phyloP scores from a whole-genome alignment of 2,888 invertebrate species.

The Synergus japonicus region DNA sequence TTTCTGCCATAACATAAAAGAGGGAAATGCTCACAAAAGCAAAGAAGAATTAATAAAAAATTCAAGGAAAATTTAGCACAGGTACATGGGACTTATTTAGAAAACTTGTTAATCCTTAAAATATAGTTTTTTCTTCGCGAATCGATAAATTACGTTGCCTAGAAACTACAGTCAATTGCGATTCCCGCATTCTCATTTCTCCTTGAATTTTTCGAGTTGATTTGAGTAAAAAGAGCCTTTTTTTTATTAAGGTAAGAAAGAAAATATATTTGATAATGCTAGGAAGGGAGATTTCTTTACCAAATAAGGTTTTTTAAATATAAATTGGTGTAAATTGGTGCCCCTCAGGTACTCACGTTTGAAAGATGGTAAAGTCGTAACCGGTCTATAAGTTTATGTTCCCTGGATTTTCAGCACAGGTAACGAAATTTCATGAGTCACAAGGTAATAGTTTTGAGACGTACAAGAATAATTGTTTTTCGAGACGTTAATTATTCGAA shows the following conservation, averaged over 20 bases:
- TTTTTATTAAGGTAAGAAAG: not conserved
- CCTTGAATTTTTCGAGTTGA: not conserved
- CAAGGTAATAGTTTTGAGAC: not conserved
- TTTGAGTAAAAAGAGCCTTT: not conserved
- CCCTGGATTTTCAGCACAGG: not conserved
- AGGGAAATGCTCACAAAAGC: not conserved
- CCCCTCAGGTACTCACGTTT: not conserved
- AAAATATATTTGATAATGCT: not conserved
- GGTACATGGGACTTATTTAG: slow-evolving; percentile 27
- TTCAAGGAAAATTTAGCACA: slow-evolving; percentile 13
- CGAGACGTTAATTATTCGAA: not conserved
- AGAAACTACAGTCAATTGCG: slow-evolving; percentile 69
- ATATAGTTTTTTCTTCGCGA: slow-evolving; percentile 43
- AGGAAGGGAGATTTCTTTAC: not conserved
- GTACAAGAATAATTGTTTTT: not conserved
- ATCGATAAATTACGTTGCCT: slow-evolving; percentile 72
- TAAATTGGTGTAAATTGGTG: not conserved
- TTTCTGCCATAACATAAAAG: not conserved
- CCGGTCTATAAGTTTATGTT: slow-evolving; percentile 4
- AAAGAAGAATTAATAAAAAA: not conserved
- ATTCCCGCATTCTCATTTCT: slow-evolving; percentile 43
- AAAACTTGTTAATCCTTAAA: not conserved
- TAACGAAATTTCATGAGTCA: not conserved
- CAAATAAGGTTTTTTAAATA: not conserved
- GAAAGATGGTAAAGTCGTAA: not conserved